phyloP scores from a whole-genome alignment of 2,113 vertebrate species.

The Thamnaconus septentrionalis region DNA sequence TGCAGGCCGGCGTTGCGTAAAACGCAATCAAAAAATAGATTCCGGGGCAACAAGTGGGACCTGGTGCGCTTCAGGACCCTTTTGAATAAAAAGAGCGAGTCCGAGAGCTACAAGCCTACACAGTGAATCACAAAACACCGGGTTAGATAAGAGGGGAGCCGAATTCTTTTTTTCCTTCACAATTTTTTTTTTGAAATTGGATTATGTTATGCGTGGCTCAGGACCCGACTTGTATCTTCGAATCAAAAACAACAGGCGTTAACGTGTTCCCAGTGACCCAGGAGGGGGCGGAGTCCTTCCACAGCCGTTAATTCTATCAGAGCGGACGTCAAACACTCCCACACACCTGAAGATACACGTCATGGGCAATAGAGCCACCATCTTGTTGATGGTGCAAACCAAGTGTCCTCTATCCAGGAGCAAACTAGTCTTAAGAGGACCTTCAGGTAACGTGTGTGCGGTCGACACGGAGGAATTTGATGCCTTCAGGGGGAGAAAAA shows the following conservation, averaged over 20 bases:
- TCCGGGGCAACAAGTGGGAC: constrained; percentile 5
- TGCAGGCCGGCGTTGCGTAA: too few species aligned
- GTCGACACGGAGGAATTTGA: too few species aligned
- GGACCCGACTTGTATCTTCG: too few species aligned
- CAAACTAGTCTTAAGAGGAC: too few species aligned
- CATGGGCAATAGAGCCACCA: constrained; percentile 32
- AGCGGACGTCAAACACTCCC: constrained; percentile 31
- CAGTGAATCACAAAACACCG: constrained; percentile 44
- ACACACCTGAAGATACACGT: constrained; percentile 39
- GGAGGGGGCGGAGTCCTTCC: constrained; percentile 59
- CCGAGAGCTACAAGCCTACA: constrained; percentile 27
- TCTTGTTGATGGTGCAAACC: constrained; percentile 29
- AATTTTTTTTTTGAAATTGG: neutral
- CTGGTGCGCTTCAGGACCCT: neutral
- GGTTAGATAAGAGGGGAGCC: constrained; percentile 35
- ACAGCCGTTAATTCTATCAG: constrained; percentile 40
- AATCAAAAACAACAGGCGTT: too few species aligned
- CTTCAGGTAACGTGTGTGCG: too few species aligned
- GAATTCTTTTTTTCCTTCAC: neutral
- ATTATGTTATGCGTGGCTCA: too few species aligned
- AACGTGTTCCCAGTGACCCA: constrained; percentile 27
- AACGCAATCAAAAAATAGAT: constrained; percentile 14
- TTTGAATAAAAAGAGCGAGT: constrained; percentile 1
- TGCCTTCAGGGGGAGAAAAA: too few species aligned
- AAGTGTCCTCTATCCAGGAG: too few species aligned